A percentile compares a stretch with the other conserved stretches of the same genome.
Conservation (phyloP, 2,888 invertebrate species). For the Abscondita cerata region DNA sequence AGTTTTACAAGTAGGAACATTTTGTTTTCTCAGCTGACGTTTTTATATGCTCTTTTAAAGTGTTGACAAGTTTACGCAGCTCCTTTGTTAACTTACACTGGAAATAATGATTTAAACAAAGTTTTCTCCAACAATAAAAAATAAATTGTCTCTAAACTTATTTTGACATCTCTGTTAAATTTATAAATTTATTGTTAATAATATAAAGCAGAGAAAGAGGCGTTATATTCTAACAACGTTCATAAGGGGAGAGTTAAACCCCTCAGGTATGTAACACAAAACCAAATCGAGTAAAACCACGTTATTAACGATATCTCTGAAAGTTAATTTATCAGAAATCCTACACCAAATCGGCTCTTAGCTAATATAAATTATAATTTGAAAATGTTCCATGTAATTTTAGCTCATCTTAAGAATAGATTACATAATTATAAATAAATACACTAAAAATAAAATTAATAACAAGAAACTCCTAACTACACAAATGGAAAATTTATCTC, state of each 20-base stretch:
- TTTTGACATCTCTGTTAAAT: not conserved
- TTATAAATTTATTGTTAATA: constrained; percentile 11
- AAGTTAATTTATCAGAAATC: constrained; percentile 46
- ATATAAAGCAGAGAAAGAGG: not conserved
- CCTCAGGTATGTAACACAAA: constrained; percentile 43
- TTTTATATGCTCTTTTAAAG: constrained; percentile 38
- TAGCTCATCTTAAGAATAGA: constrained; percentile 24
- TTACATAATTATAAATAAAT: constrained; percentile 25
- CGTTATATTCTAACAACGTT: constrained; percentile 25
- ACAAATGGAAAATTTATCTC: no score
- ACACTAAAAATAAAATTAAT: not conserved
- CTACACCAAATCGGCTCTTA: constrained; percentile 39
- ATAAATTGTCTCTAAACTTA: not conserved
- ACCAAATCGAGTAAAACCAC: constrained; percentile 41
- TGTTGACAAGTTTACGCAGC: constrained; percentile 40
- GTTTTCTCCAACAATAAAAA: constrained; percentile 12
- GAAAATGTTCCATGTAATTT: constrained; percentile 35
- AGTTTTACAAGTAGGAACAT: constrained; percentile 45
- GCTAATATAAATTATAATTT: constrained; percentile 42
- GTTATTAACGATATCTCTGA: constrained; percentile 43
- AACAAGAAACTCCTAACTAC: no score
- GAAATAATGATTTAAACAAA: no score
- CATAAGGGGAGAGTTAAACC: constrained; percentile 25
- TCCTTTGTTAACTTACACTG: constrained; percentile 18
- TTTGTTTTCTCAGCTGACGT: constrained; percentile 46